Conservation (phyloP, 2,113 vertebrate genomes). For the Caranx ignobilis region DNA sequence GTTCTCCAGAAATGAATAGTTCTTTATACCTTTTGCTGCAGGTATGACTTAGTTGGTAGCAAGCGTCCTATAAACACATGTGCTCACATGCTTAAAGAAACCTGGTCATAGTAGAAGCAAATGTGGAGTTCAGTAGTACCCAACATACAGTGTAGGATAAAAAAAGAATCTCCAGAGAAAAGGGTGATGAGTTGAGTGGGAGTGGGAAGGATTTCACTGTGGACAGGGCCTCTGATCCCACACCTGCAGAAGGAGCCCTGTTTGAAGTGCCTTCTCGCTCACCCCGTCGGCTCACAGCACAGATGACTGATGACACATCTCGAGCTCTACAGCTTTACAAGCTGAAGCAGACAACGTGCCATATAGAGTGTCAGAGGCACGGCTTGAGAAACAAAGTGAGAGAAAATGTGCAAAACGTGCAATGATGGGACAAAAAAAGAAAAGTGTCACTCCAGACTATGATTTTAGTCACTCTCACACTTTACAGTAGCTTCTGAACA, state of each 20-base stretch:
- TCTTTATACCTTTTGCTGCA: not conserved
- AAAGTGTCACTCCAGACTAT: slow-evolving; percentile 71
- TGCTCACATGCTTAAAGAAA: not conserved
- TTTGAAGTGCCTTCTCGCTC: slow-evolving; percentile 58
- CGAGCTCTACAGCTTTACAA: slow-evolving; percentile 50
- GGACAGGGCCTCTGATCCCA: slow-evolving; percentile 59
- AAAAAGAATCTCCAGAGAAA: slow-evolving; percentile 9
- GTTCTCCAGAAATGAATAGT: not conserved
- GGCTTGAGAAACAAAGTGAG: slow-evolving; percentile 26
- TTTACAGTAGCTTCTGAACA: slow-evolving; percentile 66
- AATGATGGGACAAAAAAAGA: slow-evolving; percentile 71
- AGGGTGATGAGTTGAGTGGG: slow-evolving; percentile 29
- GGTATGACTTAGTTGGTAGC: not conserved
- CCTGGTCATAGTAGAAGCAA: slow-evolving; percentile 21
- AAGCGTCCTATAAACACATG: not conserved
- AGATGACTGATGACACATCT: slow-evolving; percentile 80
- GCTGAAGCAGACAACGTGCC: slow-evolving; percentile 54
- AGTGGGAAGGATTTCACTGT: slow-evolving; percentile 31
- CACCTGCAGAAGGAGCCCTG: slow-evolving; percentile 66
- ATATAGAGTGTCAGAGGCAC: slow-evolving; percentile 56
- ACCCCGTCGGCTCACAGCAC: slow-evolving; percentile 70
- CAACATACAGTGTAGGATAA: not conserved
- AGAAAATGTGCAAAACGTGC: slow-evolving; percentile 70
- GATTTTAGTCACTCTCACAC: slow-evolving; percentile 75
- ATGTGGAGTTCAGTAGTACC: slow-evolving; percentile 24